phyloP scores from a whole-genome alignment of 2,113 vertebrate species.

The Malurus elegans region DNA sequence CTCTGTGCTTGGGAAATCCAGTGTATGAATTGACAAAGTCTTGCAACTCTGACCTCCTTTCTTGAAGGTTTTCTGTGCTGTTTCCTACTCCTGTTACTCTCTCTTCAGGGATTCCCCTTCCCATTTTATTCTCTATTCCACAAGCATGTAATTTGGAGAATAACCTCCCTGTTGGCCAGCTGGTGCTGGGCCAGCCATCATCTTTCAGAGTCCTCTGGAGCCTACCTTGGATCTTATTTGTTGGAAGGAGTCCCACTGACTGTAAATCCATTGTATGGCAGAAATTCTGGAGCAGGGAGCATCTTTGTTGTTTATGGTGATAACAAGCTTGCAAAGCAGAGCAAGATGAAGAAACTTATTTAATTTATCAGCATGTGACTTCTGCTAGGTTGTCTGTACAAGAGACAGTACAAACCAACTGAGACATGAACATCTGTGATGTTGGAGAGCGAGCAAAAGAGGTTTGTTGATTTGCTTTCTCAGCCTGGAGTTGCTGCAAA shows the following conservation, averaged over 20 bases:
- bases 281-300: neutral
- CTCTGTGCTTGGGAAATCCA: neutral
- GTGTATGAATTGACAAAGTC: neutral
- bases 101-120: neutral
- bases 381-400: neutral
- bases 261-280: neutral
- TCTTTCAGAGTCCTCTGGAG: neutral
- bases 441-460: neutral
- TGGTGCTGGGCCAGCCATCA: slow-evolving; percentile 3
- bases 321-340: neutral
- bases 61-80: neutral
- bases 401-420: neutral
- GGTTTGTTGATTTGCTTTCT: neutral
- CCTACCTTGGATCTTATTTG: neutral
- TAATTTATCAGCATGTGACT: neutral
- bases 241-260: neutral
- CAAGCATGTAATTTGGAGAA: neutral
- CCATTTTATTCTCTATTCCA: neutral
- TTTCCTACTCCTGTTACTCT: neutral
- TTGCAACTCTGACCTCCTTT: neutral
- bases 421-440: neutral
- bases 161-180: neutral
- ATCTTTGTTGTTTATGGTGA: neutral
- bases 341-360: neutral
- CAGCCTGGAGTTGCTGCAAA: neutral